A percentile compares a stretch with the other conserved stretches of the same genome.
phyloP scores from a whole-genome alignment of 2,888 invertebrate species.

The Mesorhabditis spiculigera region DNA sequence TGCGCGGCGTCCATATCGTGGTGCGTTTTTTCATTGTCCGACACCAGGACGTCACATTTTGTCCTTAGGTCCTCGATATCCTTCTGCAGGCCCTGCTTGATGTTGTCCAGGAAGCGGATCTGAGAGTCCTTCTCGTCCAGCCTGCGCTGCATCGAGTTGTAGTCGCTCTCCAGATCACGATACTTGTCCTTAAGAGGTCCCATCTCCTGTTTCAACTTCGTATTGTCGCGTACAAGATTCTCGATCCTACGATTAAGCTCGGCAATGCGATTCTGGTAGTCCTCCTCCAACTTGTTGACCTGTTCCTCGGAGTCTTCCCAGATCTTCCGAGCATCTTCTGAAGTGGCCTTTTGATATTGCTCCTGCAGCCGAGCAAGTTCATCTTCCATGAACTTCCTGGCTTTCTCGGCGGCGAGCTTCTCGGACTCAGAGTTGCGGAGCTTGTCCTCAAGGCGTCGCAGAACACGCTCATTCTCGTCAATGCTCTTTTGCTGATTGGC shows the following conservation, averaged over 20 bases:
- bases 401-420: constrained; percentile 47
- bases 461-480: constrained; percentile 50
- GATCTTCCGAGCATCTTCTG: constrained; percentile 49
- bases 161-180: constrained; percentile 53
- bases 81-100: constrained; percentile 32
- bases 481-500: constrained; percentile 42
- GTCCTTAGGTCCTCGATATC: constrained; percentile 41
- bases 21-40: constrained; percentile 41
- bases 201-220: constrained; percentile 44
- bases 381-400: constrained; percentile 52
- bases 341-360: constrained; percentile 25
- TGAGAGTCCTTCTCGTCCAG: constrained; percentile 50
- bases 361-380: constrained; percentile 51
- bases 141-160: constrained; percentile 39
- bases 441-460: constrained; percentile 51
- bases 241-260: constrained; percentile 54
- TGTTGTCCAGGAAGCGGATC: constrained; percentile 33
- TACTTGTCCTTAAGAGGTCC: constrained; percentile 35
- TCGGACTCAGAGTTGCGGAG: constrained; percentile 47
- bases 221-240: constrained; percentile 49
- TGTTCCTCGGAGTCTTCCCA: constrained; percentile 54
- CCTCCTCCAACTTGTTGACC: constrained; percentile 47
- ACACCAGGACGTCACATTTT: constrained; percentile 36
- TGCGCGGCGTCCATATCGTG: constrained; percentile 36
- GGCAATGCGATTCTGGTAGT: constrained; percentile 52